Base-by-base conservation (phyloP, 2,797 vertebrate genomes). In the Clarias pachynema region DNA sequence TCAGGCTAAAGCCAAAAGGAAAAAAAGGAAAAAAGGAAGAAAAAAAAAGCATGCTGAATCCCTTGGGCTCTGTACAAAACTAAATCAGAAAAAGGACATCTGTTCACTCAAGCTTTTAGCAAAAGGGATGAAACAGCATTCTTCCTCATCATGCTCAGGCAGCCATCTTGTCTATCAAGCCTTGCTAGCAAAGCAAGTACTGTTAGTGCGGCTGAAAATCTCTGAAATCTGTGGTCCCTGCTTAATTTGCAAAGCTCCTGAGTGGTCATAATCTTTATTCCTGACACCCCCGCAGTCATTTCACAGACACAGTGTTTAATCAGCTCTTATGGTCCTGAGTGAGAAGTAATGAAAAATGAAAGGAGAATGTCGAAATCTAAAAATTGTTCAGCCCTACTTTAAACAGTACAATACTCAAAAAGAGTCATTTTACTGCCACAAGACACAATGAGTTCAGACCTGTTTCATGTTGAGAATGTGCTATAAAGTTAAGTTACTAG, bases 181-280 rank as follows among this genome's bases (percentile, higher is more conserved):
- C 24, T 20, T 86, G 31, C 82, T 83, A 80, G 84, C 72, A 85
- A 72, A 53, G 81, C 68, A 86, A 68, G 73, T 72, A 78, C 44
- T 37, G 57, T 65, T 63, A 34, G 31, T 83, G 26, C 77, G 49
- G 29, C 75, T 75, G 37, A 53, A 53, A 53, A 14, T 53, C 49
- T 18, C 7, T 44, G 20, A 73, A 34, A 22, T 5, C 24, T 62
- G 34, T 34, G 34, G 18, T 82, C 1, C 10, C 8, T 78, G 14
- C 62, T 63, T 85, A 40, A 87, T 88, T 81, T 74, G 77, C 81
- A 40, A 62, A 62, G 77, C 59, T n/a, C 14, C 18, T 81, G 31
- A 83, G 66, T n/a, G 57, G n/a, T 8, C 66, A 57, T 84, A 53
- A 72, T 78, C 75, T 34, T 31, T 74, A 81, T 14, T 69, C 57